Evolutionary conservation across 2,797 vertebrate genomes (phyloP), one percentile per base, ranked within the genome.

Genomic region (Urocyon cinereoargenteus): DNA sequence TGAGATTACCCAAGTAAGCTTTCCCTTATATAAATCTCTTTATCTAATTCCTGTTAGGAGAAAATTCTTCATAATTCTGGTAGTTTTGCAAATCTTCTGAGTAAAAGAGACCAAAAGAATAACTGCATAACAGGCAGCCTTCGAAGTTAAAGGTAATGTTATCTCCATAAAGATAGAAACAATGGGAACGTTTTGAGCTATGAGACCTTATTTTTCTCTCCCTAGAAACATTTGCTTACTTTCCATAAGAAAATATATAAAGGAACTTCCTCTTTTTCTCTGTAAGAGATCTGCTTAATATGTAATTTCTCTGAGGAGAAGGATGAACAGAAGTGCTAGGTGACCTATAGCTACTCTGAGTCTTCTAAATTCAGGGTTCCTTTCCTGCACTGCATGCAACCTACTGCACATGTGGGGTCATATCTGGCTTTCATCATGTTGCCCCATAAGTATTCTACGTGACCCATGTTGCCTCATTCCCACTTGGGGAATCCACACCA

Each of bases 341-440:
- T 70, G 28, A 5, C 5, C 45, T 81, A n/a, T 49, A 40, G 24
- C 18, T 79, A 14, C 9, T 14, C 45, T 3, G 4, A 18, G 28
- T 61, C 2, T 72, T 13, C 40, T 40, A 34, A 19, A 2, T 36
- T 24, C 22, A 21, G 36, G 5, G 31, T 34, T 78, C 28, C 40
- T 83, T 13, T 73, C 16, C 6, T 36, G 5, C 15, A 61, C 0
- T 51, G 9, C 2, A 81, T 57, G 12, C 6, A 85, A 12, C 11
- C 1, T 7, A 49, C 4, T 55, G 3, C 6, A 81, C 5, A 40
- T 16, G 1, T 4, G 24, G 16, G 0, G 10, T 55, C 34, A 19
- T 26, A 36, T n/a, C 4, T 78, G 72, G 15, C 45, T 96, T 34
- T 68, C 24, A 70, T 26, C 36, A 14, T 79, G 22, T 7, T 51